Conservation (phyloP, 2,113 vertebrate species). For the Apus apus region DNA sequence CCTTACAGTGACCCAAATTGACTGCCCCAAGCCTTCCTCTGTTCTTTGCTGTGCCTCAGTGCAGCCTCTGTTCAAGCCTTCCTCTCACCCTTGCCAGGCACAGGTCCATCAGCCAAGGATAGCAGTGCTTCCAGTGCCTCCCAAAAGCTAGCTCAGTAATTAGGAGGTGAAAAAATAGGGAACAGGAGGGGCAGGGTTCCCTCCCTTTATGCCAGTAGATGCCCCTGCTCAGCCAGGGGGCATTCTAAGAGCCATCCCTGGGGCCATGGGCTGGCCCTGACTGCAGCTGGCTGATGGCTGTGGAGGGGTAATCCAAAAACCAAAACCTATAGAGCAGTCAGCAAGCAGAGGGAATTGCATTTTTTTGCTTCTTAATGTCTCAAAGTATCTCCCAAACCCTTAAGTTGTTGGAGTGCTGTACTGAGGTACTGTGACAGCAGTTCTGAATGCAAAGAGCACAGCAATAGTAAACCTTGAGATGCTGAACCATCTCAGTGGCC, state of each 20-base stretch:
- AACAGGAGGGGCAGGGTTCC: background rate
- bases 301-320: background rate
- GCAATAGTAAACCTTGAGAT: background rate
- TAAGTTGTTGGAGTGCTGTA: background rate
- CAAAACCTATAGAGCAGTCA: background rate
- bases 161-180: background rate
- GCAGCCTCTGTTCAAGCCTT: background rate
- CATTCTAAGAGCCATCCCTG: too few relatives aligned
- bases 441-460: background rate
- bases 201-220: background rate
- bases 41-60: rapidly evolving
- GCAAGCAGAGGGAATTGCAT: background rate
- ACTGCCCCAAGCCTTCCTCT: background rate
- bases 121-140: background rate
- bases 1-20: background rate
- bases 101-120: background rate
- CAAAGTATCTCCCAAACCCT: background rate
- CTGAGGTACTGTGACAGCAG: background rate
- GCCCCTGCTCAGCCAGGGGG: rapidly evolving
- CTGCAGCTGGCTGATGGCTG: background rate
- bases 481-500: background rate
- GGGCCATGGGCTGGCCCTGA: too few relatives aligned
- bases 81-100: background rate
- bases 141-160: background rate
- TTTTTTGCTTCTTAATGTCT: background rate